Base-by-base conservation (phyloP, 1,140 invertebrate species). In the Drosophila nigromelanica region DNA sequence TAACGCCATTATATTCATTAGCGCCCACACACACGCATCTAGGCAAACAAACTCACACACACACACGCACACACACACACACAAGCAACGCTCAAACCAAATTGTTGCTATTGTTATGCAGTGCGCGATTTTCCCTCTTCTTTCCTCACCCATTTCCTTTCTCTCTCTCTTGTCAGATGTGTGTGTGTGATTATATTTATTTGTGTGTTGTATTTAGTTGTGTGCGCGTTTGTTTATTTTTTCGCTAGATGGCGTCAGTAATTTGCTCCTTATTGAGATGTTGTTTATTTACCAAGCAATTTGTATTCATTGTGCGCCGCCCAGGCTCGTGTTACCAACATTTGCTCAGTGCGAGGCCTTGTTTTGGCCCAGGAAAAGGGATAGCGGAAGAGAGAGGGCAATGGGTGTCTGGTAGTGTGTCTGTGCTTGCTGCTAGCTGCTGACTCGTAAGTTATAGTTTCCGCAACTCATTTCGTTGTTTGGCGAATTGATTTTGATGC, bases 181-280 rank as follows among this genome's bases (percentile, higher is more conserved):
- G 27, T 37, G 21, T 37, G 39, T 67, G 45, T 68, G 64, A 76
- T 80, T 80, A 68, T 76, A 82, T 82, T 82, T 82, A 71, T 70
- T 63, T 70, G 50, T 67, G 33, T 67, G 42, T 59, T 52, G 50
- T 69, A 43, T 71, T 51, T 62, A 42, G 48, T 51, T 71, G 42
- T 71, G 70, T 63, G 59, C 61, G 70, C 67, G 76, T 76, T 76
- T 83, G 83, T 89, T 89, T 89, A 89, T 83, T 89, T 86, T 87
- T 87, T 79, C 79, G 79, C 72, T 89, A 70, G 78, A 58, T 89
- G 83, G 83, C 80, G 83, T 89, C 76, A 80, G 83, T 89, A 89
- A 89, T 89, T 89, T 89, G 83, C 83, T 89, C 83, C 85, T 89
- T 89, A 89, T 89, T 89, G 85, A 89, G 83, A 89, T 89, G 83